Evolutionary conservation across 2,797 vertebrate species (phyloP), one percentile per base, ranked within the genome.

Genomic region (Tokudaia muenninki): DNA sequence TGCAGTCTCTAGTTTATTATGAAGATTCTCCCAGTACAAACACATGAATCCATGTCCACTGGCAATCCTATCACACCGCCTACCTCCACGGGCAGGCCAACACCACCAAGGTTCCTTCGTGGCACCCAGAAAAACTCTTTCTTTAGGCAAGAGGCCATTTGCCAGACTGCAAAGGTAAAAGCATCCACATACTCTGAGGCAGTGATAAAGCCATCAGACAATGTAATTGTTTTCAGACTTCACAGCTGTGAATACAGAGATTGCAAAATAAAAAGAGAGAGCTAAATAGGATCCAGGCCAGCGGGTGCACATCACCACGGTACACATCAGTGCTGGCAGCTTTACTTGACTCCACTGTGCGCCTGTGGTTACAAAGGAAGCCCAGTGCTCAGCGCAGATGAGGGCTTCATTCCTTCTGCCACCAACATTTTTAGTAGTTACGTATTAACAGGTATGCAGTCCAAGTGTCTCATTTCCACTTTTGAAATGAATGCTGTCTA

Each of bases 1-100:
- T 81, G 47, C 75, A 87, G 47, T 75, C 65, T 95, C 91, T 94
- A 78, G 47, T 97, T 98, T 97, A 97, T 97, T 97, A 86, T 57
- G 89, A 95, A 92, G 80, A 87, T 92, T 96, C 82, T 95, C 94
- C 86, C 59, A 95, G 6, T 83, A 79, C 41, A 52, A 94, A 94
- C 72, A 96, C 19, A 91, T 26, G 63, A 90, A 91, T 84, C 90
- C 92, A 92, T 96, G 77, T 52, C 65, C 63, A 81, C 75, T 70
- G 89, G n/a, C 65, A 55, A 22, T 67, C 34, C 74, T 44, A 65
- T 77, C 92, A 91, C 2, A 26, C 19, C 3, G 13, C 41, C 16
- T 13, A 29, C n/a, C 50, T 31, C 61, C 52, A 86, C 4, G 74
- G 65, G 81, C 41, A 77, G 70, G 77, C 34, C 50, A 90, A 29